Base-by-base conservation (phyloP, 2,113 vertebrate species). In the Naja naja region DNA sequence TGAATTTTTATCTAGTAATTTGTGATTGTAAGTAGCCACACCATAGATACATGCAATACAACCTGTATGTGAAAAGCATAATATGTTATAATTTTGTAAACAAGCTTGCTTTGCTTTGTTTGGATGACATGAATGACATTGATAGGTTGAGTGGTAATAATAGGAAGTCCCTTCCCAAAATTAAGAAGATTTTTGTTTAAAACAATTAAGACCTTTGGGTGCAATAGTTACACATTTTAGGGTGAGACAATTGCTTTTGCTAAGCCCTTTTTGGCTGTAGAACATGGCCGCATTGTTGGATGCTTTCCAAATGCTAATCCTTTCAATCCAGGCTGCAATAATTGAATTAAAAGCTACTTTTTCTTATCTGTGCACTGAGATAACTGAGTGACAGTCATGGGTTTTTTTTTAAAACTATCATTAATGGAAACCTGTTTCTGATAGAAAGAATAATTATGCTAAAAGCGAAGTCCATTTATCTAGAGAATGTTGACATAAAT, bases 351-450 rank as follows among this genome's bases (percentile, higher is more conserved):
- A 18, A 74, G 34, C 30, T 91, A 95, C 30, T 89, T 90, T 91
- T 47, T 88, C 39, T 30, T 8, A n/a, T 93, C 47, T 64, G 27
- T 87, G 27, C 22, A 10, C 1, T 53, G 88, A 87, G n/a, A 86
- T 93, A 95, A 12, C 11, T 45, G n/a, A 69, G 55, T 88, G 93
- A 49, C 27, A 91, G 47, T 20, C 34, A 5, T n/a, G 1, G 20
- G 30, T 91, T 2, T 90, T 74, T 81, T 39, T 74, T 74, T 20
- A 90, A 93, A 93, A 91, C 85, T 91, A 92, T 91, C 8, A 54
- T 89, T 88, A 85, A 58, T 95, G 45, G 69, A 95, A 94, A 54
- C 53, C 87, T 89, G 69, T 60, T 86, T 91, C 55, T 89, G 81
- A 91, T 52, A 64, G 0, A 0, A 90, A 92, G 55, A 94, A 91